Evolutionary conservation across 1,140 invertebrate genomes (phyloP).

Genomic region (Diachasmimorpha longicaudata): DNA sequence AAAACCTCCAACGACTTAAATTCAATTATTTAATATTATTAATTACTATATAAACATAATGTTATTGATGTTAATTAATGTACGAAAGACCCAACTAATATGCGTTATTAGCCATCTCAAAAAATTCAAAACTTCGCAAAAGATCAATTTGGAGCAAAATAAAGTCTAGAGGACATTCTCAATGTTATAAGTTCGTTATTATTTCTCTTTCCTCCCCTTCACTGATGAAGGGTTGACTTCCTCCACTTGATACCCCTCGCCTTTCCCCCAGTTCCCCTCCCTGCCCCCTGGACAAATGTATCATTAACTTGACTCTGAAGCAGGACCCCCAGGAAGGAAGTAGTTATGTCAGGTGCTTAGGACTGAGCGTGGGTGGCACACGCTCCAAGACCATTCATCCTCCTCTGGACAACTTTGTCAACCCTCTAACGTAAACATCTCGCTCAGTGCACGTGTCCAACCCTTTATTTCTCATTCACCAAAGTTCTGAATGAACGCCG

Average conservation of each 20-base stretch:
- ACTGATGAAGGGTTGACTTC: conserved; percentile 10
- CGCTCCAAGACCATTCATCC: background rate
- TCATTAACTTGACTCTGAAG: background rate
- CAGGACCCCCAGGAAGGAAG: conserved; percentile 22
- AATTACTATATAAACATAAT: too few species aligned
- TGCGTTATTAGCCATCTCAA: too few species aligned
- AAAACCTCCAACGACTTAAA: too few species aligned
- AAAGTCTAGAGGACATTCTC: too few species aligned
- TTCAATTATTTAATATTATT: too few species aligned
- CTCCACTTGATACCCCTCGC: background rate
- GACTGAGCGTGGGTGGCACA: conserved; percentile 16
- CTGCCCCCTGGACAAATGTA: background rate
- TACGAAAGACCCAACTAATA: too few species aligned
- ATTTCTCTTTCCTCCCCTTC: too few species aligned
- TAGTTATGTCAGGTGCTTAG: conserved; percentile 23
- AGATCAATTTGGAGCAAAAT: too few species aligned
- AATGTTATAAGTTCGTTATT: too few species aligned
- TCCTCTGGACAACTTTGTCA: background rate
- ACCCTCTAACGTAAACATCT: conserved; percentile 21
- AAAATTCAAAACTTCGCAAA: too few species aligned
- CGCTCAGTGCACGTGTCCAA: background rate
- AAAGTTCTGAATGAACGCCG: background rate
- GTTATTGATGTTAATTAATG: too few species aligned
- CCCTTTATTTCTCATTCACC: background rate
- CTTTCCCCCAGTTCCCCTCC: too few species aligned